Evolutionary conservation across 2,888 invertebrate genomes (phyloP).

Genomic region (Metellina segmentata): DNA sequence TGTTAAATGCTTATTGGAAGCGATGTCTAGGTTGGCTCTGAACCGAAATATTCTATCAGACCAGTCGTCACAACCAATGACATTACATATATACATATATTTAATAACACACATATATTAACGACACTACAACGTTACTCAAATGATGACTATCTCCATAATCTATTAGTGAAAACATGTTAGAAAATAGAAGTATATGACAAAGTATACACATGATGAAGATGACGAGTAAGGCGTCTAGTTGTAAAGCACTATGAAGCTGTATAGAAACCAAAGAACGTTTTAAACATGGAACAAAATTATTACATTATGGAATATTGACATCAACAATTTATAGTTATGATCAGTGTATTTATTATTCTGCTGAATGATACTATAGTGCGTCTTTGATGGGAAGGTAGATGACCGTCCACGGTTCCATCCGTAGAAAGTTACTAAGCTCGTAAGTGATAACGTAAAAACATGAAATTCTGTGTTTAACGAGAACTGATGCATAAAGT

Average conservation of each 20-base stretch:
- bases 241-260: neutral
- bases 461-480: no score
- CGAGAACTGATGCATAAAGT: no score
- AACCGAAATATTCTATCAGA: neutral
- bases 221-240: slow-evolving; percentile 13
- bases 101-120: slow-evolving; percentile 21
- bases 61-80: neutral
- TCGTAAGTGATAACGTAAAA: no score
- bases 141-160: neutral
- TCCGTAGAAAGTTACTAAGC: no score
- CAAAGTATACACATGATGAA: slow-evolving; percentile 1
- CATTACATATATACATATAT: slow-evolving; percentile 1
- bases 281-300: no score
- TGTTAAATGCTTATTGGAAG: slow-evolving; percentile 61
- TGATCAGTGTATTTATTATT: neutral
- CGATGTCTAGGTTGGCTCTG: slow-evolving; percentile 6
- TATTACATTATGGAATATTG: neutral
- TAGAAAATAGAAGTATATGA: slow-evolving; percentile 1
- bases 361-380: neutral
- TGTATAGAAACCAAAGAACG: neutral
- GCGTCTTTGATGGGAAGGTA: neutral
- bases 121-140: neutral
- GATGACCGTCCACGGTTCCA: no score
- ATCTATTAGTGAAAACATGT: neutral
- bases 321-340: neutral